Base-by-base conservation (phyloP, 2,888 invertebrate species). In the Epistrophella euchroma region DNA sequence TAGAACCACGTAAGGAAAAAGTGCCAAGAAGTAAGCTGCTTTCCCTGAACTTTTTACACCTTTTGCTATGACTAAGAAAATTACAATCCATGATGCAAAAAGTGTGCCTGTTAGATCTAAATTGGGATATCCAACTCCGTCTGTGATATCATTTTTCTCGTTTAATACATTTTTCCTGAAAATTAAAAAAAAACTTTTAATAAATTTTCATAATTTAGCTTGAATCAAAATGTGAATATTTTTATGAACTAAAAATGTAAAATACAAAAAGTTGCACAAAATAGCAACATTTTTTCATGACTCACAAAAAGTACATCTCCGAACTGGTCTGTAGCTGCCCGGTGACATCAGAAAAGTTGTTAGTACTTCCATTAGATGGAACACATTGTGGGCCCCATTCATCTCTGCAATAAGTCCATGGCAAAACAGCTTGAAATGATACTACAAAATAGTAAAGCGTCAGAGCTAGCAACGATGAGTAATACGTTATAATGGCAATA, bases 21-120 rank as follows among this genome's bases (percentile, higher is more conserved):
- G 91, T 0, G 98, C 98, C n/a, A 98, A 95, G 91, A 98, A 97
- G 92, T 98, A 98, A 0, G 97, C 95, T 0, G 95, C 96, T 91
- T 96, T 97, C 58, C 97, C 97, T 0, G 96, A 95, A 89, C 96
- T 96, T 91, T 95, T 95, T 0, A 97, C 96, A 11, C 96, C 96
- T 86, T 94, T 94, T 17, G 95, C 93, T 58, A 96, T 95, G 71
- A 96, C 95, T 7, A 95, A 88, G 90, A 96, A 96, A 45, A 96
- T 95, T 2, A 95, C 90, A 4, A 94, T 68, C 97, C 97, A 97
- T 0, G 96, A 94, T 1, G 93, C 93, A 2, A 96, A 91, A 6
- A 97, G 93, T 75, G 95, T 95, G 0, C 96, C 89, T 0, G 95
- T 93, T 35, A 97, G 92, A 90, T 95, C 94, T 95, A 96, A 96